phyloP scores from a whole-genome alignment of 2,113 vertebrate genomes.

The Eretmochelys imbricata region DNA sequence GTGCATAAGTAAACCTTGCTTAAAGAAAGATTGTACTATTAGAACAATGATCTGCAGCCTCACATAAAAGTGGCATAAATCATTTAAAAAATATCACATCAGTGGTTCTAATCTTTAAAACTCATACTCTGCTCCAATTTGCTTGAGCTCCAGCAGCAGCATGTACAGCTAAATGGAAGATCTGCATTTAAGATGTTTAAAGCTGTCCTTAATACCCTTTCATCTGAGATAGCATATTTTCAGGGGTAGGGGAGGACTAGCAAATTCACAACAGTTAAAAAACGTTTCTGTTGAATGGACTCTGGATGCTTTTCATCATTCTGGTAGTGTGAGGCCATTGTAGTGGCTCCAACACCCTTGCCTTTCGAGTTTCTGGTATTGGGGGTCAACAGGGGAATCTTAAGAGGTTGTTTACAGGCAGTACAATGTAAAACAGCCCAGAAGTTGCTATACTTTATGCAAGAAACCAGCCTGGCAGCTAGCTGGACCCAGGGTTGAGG shows the following conservation, averaged over 20 bases:
- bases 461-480: accelerated
- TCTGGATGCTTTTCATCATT: background rate
- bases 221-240: background rate
- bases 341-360: background rate
- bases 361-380: background rate
- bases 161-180: background rate
- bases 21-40: background rate
- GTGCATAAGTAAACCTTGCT: background rate
- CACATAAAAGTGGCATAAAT: background rate
- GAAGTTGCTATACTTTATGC: background rate
- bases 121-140: background rate
- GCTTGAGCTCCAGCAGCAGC: background rate
- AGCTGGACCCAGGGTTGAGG: background rate
- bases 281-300: accelerated
- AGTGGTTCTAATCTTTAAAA: background rate
- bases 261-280: background rate
- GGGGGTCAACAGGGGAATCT: background rate
- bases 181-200: background rate
- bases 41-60: background rate
- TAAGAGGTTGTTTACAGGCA: background rate
- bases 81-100: background rate
- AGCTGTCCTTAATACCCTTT: background rate
- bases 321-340: background rate
- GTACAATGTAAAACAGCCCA: background rate
- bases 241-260: accelerated